These are phyloP conservation scores for Panagrolaimus sp. DNA, from an alignment of 1,140 invertebrate species.

Conservation along the genomic window DNA sequence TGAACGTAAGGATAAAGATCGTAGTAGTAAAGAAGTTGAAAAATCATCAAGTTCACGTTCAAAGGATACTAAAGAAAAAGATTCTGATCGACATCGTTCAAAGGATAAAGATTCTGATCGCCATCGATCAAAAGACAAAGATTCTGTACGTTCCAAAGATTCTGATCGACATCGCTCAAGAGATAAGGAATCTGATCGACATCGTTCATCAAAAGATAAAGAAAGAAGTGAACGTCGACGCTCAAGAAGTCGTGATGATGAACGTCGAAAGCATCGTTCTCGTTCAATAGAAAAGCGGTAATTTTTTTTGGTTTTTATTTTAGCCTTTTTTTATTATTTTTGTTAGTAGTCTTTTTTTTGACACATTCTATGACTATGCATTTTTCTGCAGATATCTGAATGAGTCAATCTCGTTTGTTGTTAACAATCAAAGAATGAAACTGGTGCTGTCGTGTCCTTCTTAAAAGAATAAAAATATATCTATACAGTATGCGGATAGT, in stretches of 20 bases:
- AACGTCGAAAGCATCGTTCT: neutral
- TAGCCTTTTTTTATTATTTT: neutral
- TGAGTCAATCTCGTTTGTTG: slow-evolving; percentile 8
- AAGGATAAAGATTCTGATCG: neutral
- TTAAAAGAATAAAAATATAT: neutral
- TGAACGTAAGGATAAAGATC: too few relatives aligned
- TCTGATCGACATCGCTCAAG: too few relatives aligned
- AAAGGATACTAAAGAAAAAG: too few relatives aligned
- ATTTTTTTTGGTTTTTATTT: slow-evolving; percentile 16
- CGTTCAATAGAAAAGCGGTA: slow-evolving; percentile 6
- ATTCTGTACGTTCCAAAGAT: too few relatives aligned
- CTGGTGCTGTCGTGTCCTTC: neutral
- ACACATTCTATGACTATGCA: neutral
- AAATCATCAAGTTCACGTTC: too few relatives aligned
- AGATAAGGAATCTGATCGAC: too few relatives aligned
- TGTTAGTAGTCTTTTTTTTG: neutral
- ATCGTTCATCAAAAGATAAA: too few relatives aligned
- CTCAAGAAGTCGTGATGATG: slow-evolving; percentile 1
- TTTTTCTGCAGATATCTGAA: slow-evolving; percentile 3
- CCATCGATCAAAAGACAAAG: too few relatives aligned
- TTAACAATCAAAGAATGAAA: neutral
- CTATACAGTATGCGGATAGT: neutral
- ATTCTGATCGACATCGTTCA: too few relatives aligned
- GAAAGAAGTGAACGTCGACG: too few relatives aligned
- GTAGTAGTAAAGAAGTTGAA: too few relatives aligned